These are phyloP conservation scores for Telenomus remus DNA, from an alignment of 1,140 invertebrate genomes.

Conservation along the genomic window DNA sequence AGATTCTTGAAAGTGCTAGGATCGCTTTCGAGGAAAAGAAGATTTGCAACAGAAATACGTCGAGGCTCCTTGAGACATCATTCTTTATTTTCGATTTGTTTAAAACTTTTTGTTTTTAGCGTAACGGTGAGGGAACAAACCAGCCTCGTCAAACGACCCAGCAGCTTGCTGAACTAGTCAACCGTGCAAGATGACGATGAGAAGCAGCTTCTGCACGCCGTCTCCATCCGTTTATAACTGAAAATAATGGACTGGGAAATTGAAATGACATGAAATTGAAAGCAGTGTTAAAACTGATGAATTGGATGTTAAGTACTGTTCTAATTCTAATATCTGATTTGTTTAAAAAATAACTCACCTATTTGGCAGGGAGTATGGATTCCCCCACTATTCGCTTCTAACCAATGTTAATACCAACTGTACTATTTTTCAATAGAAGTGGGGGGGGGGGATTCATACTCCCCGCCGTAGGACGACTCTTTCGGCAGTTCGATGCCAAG, in stretches of 20 bases:
- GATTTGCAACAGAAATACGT: conserved; percentile 30
- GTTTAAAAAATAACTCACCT: too few species aligned
- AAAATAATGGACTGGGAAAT: conserved; percentile 15
- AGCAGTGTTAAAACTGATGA: conserved; percentile 59
- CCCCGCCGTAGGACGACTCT: too few species aligned
- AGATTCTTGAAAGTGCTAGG: conserved; percentile 55
- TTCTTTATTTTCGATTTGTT: too few species aligned
- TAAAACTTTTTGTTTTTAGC: conserved; percentile 5
- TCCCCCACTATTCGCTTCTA: too few species aligned
- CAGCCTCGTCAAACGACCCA: conserved; percentile 68
- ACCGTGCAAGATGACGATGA: conserved; percentile 70
- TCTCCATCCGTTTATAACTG: conserved; percentile 11
- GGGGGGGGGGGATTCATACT: too few species aligned
- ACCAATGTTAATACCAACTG: too few species aligned
- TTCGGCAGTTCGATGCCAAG: too few species aligned
- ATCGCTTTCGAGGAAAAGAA: conserved; percentile 44
- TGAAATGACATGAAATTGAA: conserved; percentile 29
- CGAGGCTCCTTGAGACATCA: conserved; percentile 61
- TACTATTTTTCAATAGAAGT: too few species aligned
- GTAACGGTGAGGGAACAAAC: conserved; percentile 12
- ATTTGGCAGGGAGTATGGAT: too few species aligned
- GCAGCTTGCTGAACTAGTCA: conserved; percentile 68
- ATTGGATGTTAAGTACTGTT: too few species aligned
- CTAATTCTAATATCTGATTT: too few species aligned
- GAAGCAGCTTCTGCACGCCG: conserved; percentile 43